phyloP scores from a whole-genome alignment of 2,888 invertebrate genomes.

The Acanthosepion pharaonis region DNA sequence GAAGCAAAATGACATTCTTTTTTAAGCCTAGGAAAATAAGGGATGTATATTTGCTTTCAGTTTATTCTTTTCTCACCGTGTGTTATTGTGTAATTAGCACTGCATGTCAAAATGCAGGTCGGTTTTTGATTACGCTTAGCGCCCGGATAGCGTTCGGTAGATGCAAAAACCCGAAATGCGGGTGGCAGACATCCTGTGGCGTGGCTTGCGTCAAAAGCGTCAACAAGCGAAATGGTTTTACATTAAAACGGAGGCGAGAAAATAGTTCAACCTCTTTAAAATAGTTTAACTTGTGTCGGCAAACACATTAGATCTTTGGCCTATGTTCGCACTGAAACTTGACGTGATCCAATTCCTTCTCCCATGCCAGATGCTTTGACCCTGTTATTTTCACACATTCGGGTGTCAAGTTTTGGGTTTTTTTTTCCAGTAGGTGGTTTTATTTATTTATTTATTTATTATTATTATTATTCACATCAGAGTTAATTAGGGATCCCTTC shows the following conservation, averaged over 20 bases:
- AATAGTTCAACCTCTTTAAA: constrained; percentile 21
- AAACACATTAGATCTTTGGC: not conserved
- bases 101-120: not conserved
- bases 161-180: not conserved
- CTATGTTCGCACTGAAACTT: not conserved
- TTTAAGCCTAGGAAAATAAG: not conserved
- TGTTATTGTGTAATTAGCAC: not conserved
- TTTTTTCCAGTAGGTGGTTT: not conserved
- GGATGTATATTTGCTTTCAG: not conserved
- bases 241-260: not conserved
- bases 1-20: not conserved
- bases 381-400: not conserved
- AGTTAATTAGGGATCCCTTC: no score
- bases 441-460: not conserved
- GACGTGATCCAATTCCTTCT: no score
- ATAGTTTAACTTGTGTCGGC: not conserved
- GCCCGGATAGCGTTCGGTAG: not conserved
- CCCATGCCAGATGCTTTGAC: no score
- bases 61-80: not conserved
- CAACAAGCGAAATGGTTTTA: not conserved
- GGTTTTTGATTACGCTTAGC: not conserved
- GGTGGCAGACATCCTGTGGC: not conserved
- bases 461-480: not conserved
- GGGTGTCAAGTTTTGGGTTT: not conserved
- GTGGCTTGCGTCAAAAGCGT: constrained; percentile 22